Evolutionary conservation across 2,797 vertebrate genomes (phyloP).

Genomic region (Thamnophis elegans): DNA sequence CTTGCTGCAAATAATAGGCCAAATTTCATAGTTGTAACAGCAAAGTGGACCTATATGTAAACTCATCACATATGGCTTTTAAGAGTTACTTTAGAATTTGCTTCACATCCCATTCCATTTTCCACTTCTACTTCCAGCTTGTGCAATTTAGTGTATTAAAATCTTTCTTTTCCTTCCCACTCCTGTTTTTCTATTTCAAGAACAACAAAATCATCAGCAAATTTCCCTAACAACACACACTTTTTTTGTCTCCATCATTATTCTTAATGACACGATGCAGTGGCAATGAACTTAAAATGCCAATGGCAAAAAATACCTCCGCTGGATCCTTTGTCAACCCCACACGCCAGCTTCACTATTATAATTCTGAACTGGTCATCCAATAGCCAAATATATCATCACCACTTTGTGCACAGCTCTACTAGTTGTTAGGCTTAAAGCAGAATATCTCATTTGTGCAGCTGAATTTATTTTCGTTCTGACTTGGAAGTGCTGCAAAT

Average conservation of each 20-base stretch:
- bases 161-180: not conserved
- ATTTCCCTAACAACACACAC: slow-evolving; percentile 37
- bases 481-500: slow-evolving; percentile 32
- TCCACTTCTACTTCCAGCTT: slow-evolving; percentile 14
- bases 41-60: not conserved
- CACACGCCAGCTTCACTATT: not conserved
- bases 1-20: slow-evolving; percentile 32
- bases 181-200: slow-evolving; percentile 10
- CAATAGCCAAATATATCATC: slow-evolving; percentile 44
- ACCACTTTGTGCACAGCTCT: slow-evolving; percentile 38
- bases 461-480: slow-evolving; percentile 34
- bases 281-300: slow-evolving; percentile 56
- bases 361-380: slow-evolving; percentile 40
- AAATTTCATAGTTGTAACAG: not conserved
- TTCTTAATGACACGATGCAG: slow-evolving; percentile 45
- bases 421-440: slow-evolving; percentile 34
- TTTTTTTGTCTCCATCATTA: slow-evolving; percentile 44
- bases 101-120: slow-evolving; percentile 3
- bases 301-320: slow-evolving; percentile 42
- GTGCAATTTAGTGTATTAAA: slow-evolving; percentile 16
- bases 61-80: not conserved
- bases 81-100: slow-evolving; percentile 6
- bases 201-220: slow-evolving; percentile 46
- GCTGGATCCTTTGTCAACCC: slow-evolving; percentile 13
- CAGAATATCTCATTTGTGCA: slow-evolving; percentile 38